Base-by-base conservation (phyloP, 2,797 vertebrate species). In the Gobionotothen gibberifrons region DNA sequence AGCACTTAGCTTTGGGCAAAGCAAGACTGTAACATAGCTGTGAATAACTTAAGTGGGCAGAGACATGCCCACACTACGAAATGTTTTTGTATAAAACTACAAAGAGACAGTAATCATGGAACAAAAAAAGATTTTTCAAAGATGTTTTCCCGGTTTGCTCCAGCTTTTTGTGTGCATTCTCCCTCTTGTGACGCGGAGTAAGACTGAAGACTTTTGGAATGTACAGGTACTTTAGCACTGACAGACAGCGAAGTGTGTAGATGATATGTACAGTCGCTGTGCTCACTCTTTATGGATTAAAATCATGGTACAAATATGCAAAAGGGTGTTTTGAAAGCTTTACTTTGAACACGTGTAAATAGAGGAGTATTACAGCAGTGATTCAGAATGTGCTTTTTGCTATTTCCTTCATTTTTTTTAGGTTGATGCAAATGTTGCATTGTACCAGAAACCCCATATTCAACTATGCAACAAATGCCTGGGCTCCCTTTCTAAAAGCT, bases 321-420 rank as follows among this genome's bases (percentile, higher is more conserved):
- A 99, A 97, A 96, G 96, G 95, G 92, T 96, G 94, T 96, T 96
- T 97, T 91, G 95, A 98, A 97, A 98, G 97, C 97, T 99, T 99
- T 98, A 99, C 96, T 97, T 96, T 98, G 94, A 96, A 97, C 93
- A 96, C 91, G 86, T 98, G 96, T 98, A 97, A 95, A 98, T 98
- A 97, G 93, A 94, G 93, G 95, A 96, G 94, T 94, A 81, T 83
- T 83, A 72, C 68, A 82, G 87, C 83, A 36, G 84, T 95, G 94
- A 95, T 94, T 94, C 94, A 95, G 96, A 96, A 95, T 93, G 94
- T 95, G 95, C 96, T 96, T 94, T 96, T 95, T 95, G 95, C 95
- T 89, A 88, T 93, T 94, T 93, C 43, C 84, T 90, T 60, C 90
- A 26, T 90, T 84, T 88, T 92, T 92, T 93, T 91, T 80, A 8